Base-by-base conservation (phyloP, 2,888 invertebrate species). In the Cerastis rubricosa region DNA sequence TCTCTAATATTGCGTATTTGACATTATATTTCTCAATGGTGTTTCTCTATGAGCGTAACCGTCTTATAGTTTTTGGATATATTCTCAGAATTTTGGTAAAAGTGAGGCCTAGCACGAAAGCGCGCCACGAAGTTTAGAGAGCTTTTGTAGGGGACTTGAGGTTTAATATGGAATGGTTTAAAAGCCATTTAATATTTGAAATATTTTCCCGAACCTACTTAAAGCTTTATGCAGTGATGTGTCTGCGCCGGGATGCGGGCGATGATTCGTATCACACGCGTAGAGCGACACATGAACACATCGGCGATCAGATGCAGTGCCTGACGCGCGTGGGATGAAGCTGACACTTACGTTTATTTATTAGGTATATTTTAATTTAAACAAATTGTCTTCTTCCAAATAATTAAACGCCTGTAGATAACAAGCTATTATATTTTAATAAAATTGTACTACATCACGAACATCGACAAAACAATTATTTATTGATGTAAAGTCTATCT, bases 251-350 rank as follows among this genome's bases (percentile, higher is more conserved):
- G 67, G 83, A 85, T 89, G 86, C 85, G 87, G 84, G 89, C 83
- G 76, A 85, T 84, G 81, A 87, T 85, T 88, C 74, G 78, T 88
- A 85, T 88, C 83, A 84, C 83, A 82, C 78, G 71, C 74, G 76
- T 80, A 83, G 78, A 77, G 77, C 76, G 78, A 81, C 80, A 81
- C 76, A 77, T 84, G 61, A 61, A 64, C 43, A 64, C 43, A 35
- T 43, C 76, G 43, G 68, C 61, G 54, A 76, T 81, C 80, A 81
- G 43, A 77, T 82, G 83, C 79, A 82, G 25, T 67, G 78, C 54
- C 49, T 78, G 79, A 80, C 74, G 69, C 45, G 80, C 54, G 75
- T 69, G 75, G 78, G 67, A 77, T 66, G 74, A 73, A 67, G n/a
- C 57, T 43, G 75, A 69, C 70, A 72, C 78, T 75, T 77, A 75